Evolutionary conservation across 2,797 vertebrate species (phyloP).

Genomic region (Cyprinella venusta): DNA sequence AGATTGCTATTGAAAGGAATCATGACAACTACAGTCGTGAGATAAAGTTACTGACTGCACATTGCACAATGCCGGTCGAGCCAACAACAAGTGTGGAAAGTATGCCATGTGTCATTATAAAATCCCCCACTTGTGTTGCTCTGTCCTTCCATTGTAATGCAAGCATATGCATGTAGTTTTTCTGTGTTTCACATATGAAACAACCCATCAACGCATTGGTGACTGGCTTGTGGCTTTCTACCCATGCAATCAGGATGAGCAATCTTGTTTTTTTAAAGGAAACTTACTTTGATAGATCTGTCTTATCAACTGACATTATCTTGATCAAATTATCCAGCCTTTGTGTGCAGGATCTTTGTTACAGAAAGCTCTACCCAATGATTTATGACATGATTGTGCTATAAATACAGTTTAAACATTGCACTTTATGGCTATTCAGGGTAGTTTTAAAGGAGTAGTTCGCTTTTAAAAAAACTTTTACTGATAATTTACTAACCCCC

Average conservation of each 20-base stretch:
- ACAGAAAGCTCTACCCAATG: not conserved
- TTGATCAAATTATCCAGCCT: not conserved
- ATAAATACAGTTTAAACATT: not conserved
- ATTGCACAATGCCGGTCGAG: slow-evolving; percentile 3
- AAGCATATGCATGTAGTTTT: not conserved
- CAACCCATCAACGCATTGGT: not conserved
- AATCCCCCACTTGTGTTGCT: not conserved
- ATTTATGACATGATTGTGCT: slow-evolving; percentile 3
- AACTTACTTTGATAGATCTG: not conserved
- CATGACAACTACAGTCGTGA: slow-evolving; percentile 3
- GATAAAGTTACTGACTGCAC: slow-evolving; percentile 3
- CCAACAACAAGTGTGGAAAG: not conserved
- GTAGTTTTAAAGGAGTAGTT: not conserved
- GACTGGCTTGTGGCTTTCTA: not conserved
- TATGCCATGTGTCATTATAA: not conserved
- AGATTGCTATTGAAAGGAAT: slow-evolving; percentile 10
- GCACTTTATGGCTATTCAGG: not conserved
- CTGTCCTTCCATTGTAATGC: not conserved
- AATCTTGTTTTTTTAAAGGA: not conserved
- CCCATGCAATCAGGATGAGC: too few relatives aligned
- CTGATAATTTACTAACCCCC: too few relatives aligned
- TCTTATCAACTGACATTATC: not conserved
- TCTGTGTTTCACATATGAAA: not conserved
- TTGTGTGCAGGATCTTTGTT: not conserved
- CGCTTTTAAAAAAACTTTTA: too few relatives aligned